Conservation (phyloP, 2,797 vertebrate species). For the Neopelma chrysocephalum region DNA sequence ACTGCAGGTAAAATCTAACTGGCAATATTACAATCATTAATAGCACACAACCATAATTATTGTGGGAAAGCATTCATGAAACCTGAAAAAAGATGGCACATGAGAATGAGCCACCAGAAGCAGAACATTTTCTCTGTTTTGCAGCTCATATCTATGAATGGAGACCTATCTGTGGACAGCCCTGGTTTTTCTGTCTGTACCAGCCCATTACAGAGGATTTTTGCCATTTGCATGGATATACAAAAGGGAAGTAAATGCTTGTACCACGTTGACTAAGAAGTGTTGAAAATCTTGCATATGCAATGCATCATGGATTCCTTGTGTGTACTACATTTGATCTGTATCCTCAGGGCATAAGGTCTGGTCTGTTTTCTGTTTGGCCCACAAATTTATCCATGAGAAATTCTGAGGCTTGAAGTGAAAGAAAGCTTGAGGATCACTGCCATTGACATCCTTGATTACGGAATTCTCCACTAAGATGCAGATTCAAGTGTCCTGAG, state of each 20-base stretch:
- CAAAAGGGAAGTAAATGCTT: not conserved
- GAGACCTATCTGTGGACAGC: not conserved
- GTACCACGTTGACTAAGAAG: not conserved
- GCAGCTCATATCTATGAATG: not conserved
- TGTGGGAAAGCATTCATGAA: not conserved
- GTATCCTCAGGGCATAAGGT: not conserved
- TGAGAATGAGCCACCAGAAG: not conserved
- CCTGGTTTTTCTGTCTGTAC: not conserved
- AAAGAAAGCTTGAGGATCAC: not conserved
- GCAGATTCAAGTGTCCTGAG: not conserved
- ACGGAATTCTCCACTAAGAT: not conserved
- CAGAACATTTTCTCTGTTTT: not conserved
- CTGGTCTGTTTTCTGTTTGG: not conserved
- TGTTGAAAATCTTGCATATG: not conserved
- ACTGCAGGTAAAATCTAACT: not conserved
- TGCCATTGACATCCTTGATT: not conserved
- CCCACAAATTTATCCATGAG: not conserved
- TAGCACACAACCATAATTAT: not conserved
- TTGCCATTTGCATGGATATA: not conserved
- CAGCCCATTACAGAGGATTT: not conserved
- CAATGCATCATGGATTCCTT: not conserved
- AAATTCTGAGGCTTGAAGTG: not conserved
- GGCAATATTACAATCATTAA: not conserved
- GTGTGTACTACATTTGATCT: not conserved
- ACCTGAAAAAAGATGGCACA: not conserved